Percentiles rank a stretch among this genome's conserved stretches.
These are phyloP conservation scores for Metallyticus violacea DNA, from an alignment of 2,888 invertebrate genomes.

Conservation along the genomic window DNA sequence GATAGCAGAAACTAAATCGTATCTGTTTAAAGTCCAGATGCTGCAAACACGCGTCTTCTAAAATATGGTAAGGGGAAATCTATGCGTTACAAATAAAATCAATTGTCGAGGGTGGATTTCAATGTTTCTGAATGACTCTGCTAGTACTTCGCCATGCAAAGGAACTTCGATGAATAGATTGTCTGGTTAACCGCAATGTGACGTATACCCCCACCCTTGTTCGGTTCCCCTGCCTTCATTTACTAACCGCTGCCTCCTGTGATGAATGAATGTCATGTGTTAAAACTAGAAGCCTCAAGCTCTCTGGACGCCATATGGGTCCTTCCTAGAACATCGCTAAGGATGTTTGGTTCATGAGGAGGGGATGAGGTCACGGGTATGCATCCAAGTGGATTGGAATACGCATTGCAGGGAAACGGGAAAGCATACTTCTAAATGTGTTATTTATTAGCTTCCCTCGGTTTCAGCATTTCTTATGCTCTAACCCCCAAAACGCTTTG, in stretches of 20 bases:
- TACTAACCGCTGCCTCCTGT: neutral
- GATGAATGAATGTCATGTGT: conserved; percentile 10
- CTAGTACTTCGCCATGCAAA: neutral
- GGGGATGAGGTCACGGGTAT: neutral
- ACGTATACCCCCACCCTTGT: neutral
- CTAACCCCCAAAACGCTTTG: neutral
- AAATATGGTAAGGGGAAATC: neutral
- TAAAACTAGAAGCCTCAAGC: neutral
- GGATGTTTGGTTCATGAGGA: neutral
- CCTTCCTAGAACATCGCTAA: neutral
- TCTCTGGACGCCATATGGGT: neutral
- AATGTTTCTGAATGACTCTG: neutral
- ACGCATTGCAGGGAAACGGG: neutral
- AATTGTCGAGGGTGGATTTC: neutral
- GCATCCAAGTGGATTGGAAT: neutral
- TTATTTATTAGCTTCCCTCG: neutral
- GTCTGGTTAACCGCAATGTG: conserved; percentile 2
- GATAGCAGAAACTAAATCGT: neutral
- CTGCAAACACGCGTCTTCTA: neutral
- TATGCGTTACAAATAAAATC: neutral
- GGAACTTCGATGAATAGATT: conserved; percentile 2
- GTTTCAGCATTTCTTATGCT: neutral
- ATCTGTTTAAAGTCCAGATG: neutral
- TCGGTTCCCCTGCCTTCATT: neutral
- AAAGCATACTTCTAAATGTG: neutral